These are phyloP conservation scores for Eulemur mongoz DNA, from an alignment of 2,797 vertebrate genomes.

Conservation along the genomic window DNA sequence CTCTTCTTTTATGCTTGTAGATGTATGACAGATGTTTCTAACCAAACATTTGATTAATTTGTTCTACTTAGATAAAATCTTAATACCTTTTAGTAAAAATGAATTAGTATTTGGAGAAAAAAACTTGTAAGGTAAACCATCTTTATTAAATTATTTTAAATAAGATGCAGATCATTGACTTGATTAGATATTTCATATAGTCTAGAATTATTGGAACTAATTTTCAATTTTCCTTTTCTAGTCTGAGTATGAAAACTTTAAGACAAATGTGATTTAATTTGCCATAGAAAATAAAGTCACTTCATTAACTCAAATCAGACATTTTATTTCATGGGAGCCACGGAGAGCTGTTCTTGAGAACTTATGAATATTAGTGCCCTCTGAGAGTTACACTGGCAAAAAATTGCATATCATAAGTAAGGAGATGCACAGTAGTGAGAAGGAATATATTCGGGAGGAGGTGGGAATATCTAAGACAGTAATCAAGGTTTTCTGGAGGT, in stretches of 20 bases:
- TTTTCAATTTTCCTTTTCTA: constrained; percentile 39
- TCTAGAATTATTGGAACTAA: background rate
- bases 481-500: background rate
- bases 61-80: constrained; percentile 34
- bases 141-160: constrained; percentile 12
- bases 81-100: constrained; percentile 44
- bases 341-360: background rate
- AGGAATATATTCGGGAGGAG: background rate
- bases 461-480: background rate
- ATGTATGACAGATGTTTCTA: constrained; percentile 20
- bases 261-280: background rate
- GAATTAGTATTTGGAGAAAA: constrained; percentile 43
- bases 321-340: background rate
- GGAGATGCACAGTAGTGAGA: background rate
- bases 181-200: constrained; percentile 19
- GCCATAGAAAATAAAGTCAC: background rate
- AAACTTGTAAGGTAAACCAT: constrained; percentile 3
- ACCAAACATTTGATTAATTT: constrained; percentile 38
- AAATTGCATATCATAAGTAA: fast-evolving
- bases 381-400: background rate
- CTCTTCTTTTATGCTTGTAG: background rate
- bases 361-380: background rate
- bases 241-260: background rate
- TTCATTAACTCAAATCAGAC: background rate
- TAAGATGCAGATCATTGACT: constrained; percentile 6